These are phyloP conservation scores for Megathymus violae DNA, from an alignment of 1,140 invertebrate genomes.

Conservation along the genomic window DNA sequence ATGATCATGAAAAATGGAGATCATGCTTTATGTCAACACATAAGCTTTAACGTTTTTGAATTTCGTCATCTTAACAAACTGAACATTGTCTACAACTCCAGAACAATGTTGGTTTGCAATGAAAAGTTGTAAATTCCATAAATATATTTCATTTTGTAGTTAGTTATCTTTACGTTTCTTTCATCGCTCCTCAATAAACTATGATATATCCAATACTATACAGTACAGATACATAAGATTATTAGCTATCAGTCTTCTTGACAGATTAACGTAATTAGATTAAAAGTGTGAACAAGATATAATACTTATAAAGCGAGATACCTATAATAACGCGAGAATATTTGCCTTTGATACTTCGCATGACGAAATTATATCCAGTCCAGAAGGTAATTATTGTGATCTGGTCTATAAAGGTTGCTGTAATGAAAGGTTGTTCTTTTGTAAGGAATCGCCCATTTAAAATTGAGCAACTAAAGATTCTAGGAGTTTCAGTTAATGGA, in stretches of 20 bases:
- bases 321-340: neutral
- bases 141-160: too few relatives aligned
- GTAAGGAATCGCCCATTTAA: slow-evolving; percentile 3
- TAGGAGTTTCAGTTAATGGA: slow-evolving; percentile 9
- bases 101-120: too few relatives aligned
- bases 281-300: neutral
- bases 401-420: neutral
- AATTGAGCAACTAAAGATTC: slow-evolving; percentile 7
- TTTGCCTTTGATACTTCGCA: neutral
- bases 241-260: neutral
- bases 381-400: slow-evolving; percentile 7
- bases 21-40: too few relatives aligned
- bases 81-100: too few relatives aligned
- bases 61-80: too few relatives aligned
- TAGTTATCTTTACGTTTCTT: too few relatives aligned
- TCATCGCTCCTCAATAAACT: too few relatives aligned
- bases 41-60: too few relatives aligned
- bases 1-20: too few relatives aligned
- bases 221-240: neutral
- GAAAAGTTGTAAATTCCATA: too few relatives aligned
- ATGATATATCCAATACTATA: too few relatives aligned
- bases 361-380: slow-evolving; percentile 2
- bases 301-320: too few relatives aligned
- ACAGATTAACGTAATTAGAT: neutral
- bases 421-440: slow-evolving; percentile 5